These are phyloP conservation scores for Tachuris rubrigastra DNA, from an alignment of 2,113 vertebrate genomes.

Conservation along the genomic window DNA sequence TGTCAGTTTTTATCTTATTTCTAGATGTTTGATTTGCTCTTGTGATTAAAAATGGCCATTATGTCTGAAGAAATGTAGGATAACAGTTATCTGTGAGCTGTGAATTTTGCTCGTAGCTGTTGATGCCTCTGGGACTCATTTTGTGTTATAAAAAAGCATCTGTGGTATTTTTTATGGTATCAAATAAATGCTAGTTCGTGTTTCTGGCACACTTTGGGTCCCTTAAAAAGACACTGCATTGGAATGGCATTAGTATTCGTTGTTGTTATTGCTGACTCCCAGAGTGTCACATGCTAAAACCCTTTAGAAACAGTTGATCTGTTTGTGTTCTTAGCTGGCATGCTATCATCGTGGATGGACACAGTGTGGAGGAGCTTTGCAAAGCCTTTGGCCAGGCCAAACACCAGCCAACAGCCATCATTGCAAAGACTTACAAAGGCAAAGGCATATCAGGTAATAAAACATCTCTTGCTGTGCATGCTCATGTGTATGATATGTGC, in stretches of 20 bases:
- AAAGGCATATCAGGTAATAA: slow-evolving; percentile 89
- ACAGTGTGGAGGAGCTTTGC: slow-evolving; percentile 96
- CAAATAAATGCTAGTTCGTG: neutral
- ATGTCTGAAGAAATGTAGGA: neutral
- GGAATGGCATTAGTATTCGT: neutral
- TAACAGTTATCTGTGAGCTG: neutral
- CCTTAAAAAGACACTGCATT: slow-evolving; percentile 3
- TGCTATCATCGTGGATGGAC: slow-evolving; percentile 89
- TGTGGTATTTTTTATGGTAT: neutral
- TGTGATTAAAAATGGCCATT: neutral
- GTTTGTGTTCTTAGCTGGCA: slow-evolving; percentile 84
- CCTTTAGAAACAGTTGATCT: slow-evolving; percentile 48
- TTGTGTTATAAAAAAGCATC: neutral
- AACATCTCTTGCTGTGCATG: neutral
- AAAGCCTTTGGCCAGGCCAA: slow-evolving; percentile 91
- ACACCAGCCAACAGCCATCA: slow-evolving; percentile 91
- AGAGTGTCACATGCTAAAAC: slow-evolving; percentile 18
- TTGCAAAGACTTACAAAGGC: slow-evolving; percentile 94
- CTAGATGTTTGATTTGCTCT: neutral
- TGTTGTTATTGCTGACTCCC: neutral
- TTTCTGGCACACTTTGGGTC: neutral
- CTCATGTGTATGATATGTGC: rapidly evolving
- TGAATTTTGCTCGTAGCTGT: neutral
- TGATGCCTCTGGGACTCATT: neutral
- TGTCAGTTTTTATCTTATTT: neutral